Evolutionary conservation across 2,797 vertebrate species (phyloP), one percentile per base, ranked within the genome.

Genomic region (Gallirallus australis): DNA sequence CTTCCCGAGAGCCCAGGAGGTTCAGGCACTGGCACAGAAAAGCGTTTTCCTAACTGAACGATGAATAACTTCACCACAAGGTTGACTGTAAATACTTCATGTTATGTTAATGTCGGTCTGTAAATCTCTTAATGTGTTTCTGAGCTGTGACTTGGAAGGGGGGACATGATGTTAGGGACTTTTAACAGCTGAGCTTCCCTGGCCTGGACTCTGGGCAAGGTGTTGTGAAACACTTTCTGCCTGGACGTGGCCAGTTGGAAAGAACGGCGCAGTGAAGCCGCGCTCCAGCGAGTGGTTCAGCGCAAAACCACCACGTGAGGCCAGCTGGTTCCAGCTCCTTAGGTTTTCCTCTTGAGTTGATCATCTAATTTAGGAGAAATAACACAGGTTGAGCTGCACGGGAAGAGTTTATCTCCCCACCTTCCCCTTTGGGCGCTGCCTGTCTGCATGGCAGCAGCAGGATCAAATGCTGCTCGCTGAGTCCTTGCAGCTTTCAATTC

Each of bases 181-280:
- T 69, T 19, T 9, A 65, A 7, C 28, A 70, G 77, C 84, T 25
- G 94, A 63, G 83, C 73, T 79, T 33, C 66, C 68, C 50, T 64
- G 66, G 56, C 39, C 61, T 6, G 59, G 70, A 77, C 33, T 31
- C 64, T 14, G 89, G 82, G 78, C 69, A 68, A 86, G 69, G 82
- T 47, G 77, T 40, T 57, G 82, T 73, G 75, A 39, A 79, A 56
- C 17, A 5, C 50, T 78, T 37, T 53, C 65, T 52, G 40, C 65
- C 23, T 48, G 25, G 6, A 1, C 2, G 1, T 54, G 37, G 91
- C 89, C 77, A 54, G 57, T 25, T 75, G 91, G 89, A 66, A 13
- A 2, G 65, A 19, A 6, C 37, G 7, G 54, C 21, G 4, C 5
- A 1, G 72, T 1, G 9, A 30, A 63, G 27, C 71, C 35, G 0